Evolutionary conservation across 2,797 vertebrate species (phyloP), one percentile per base, ranked within the genome.

Genomic region (Salmo trutta): DNA sequence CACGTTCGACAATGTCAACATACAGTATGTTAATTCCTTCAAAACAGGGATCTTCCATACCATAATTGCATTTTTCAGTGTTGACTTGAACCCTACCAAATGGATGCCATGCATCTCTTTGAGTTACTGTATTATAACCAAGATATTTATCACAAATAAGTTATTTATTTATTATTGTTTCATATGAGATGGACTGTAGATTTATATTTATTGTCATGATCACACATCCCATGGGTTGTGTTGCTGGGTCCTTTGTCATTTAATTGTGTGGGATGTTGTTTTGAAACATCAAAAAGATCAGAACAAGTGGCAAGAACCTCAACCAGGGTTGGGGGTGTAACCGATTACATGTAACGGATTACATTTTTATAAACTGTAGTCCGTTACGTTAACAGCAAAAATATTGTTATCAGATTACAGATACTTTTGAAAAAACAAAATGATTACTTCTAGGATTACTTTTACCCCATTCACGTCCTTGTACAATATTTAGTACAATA

Each of bases 131-230:
- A 90, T 92, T 87, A 90, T 90, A 93, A 91, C 92, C 93, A 91
- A 82, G 88, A 92, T 94, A 94, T 95, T 95, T 94, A 94, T 95
- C 94, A 92, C 90, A 88, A 89, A 88, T 95, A 94, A 95, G 81
- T 94, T 95, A 95, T 95, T 95, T 95, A 95, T 95, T 95, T 95
- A 95, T 95, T 95, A 85, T 89, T 86, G 89, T 92, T 91, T 91
- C 86, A 85, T 93, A 86, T 89, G 87, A 92, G 77, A 47, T 88
- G 77, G 87, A 89, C 88, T 90, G 88, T 88, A 77, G 81, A 88
- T 85, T 88, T 90, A 78, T 94, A 95, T 95, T 94, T 95, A 94
- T 94, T 94, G 79, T 86, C 78, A 77, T 86, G 87, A 91, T 78
- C 87, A 76, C 68, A 75, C 78, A 75, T 81, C 68, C 73, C 71